Evolutionary conservation across 2,113 vertebrate species (phyloP), one percentile per base, ranked within the genome.

Genomic region (Cricetomys ansorgei): DNA sequence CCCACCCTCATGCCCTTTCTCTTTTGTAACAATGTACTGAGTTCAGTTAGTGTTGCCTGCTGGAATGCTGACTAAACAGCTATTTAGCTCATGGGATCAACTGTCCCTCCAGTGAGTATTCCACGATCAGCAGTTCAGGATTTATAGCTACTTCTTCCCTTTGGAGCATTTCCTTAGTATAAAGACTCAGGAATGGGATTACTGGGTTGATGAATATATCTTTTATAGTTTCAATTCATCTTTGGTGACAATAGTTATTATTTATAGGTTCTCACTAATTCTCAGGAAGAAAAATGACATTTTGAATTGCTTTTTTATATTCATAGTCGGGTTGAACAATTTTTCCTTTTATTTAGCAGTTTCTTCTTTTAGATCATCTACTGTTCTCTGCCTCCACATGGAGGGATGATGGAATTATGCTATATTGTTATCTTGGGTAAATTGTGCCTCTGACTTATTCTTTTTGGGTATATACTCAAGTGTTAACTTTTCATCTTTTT

Each of bases 281-380:
- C 37, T 95, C 50, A 91, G 88, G 31, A 55, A 70, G 3, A 79
- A 69, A 95, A 87, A 31, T 89, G 59, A 23, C 25, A 75, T 65
- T 84, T 73, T 94, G 65, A 96, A 67, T 91, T 59, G 40, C 37
- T 45, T 73, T 40, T 62, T 59, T 21, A 0, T 11, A 89, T 45
- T 85, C 69, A 31, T 86, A n/a, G 90, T n/a, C 65, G 57, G 50
- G 29, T 3, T 76, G 55, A 93, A 45, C 25, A 92, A 73, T 40
- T 94, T 84, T 29, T 92, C 85, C 40, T 96, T 92, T 73, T 67
- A 96, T 88, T 92, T 94, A 70, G 5, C 72, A 95, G 50, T 57
- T 64, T 3, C 29, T 86, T 89, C 17, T 87, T 84, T 86, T 86
- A 86, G 59, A 84, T 13, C 17, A 81, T 81, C 45, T 91, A 59